Conservation (phyloP, 2,888 invertebrate species). For the Ormyrus labotus region DNA sequence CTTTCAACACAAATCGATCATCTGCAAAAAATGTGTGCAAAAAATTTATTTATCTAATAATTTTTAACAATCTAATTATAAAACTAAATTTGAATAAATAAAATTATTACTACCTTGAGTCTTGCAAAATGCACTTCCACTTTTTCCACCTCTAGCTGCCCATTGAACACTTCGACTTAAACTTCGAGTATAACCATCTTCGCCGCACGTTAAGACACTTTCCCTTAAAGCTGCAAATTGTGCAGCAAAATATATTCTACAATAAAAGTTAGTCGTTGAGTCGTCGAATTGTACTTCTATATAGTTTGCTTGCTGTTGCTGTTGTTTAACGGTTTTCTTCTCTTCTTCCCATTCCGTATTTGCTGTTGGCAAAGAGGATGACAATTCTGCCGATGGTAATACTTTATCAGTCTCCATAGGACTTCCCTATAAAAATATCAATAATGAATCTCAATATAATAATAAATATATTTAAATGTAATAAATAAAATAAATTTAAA, state of each 20-base stretch:
- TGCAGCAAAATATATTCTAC: constrained; percentile 92
- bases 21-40: constrained; percentile 77
- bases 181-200: constrained; percentile 89
- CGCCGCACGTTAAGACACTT: constrained; percentile 80
- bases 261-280: constrained; percentile 87
- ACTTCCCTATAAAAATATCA: constrained; percentile 59
- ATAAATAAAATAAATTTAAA: not conserved
- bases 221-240: constrained; percentile 90
- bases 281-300: constrained; percentile 82
- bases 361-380: constrained; percentile 37
- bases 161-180: constrained; percentile 90
- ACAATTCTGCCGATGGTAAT: constrained; percentile 57
- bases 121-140: constrained; percentile 97
- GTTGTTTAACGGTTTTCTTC: constrained; percentile 65
- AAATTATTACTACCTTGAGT: constrained; percentile 81
- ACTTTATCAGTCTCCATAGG: constrained; percentile 69
- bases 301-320: constrained; percentile 70
- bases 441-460: not conserved
- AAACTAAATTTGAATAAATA: not conserved
- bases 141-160: constrained; percentile 98
- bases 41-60: constrained; percentile 9
- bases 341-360: constrained; percentile 69
- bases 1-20: constrained; percentile 95
- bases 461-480: constrained; percentile 2
- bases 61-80: constrained; percentile 34